Evolutionary conservation across 2,113 vertebrate species (phyloP).

Genomic region (Climacteris rufus): DNA sequence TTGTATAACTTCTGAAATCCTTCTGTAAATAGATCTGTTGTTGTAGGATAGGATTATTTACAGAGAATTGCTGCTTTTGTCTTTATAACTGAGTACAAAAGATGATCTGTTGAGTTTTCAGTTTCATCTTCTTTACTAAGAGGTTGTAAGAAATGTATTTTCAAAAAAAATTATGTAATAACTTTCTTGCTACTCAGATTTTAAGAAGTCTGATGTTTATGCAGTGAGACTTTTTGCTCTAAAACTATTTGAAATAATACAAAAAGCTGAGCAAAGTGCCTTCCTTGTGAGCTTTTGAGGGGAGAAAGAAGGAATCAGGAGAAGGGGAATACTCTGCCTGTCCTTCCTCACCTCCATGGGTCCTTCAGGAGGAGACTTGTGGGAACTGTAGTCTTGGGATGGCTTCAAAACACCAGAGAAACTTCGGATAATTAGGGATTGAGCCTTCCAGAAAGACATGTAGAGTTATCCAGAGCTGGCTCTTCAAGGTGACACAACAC

Average conservation of each 20-base stretch:
- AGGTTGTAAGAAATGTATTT: not conserved
- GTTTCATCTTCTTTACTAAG: not conserved
- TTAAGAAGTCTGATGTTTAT: not conserved
- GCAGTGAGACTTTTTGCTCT: not conserved
- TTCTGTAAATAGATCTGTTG: conserved; percentile 36
- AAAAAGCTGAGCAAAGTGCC: not conserved
- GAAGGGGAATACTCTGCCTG: not conserved
- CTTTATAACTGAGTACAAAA: not conserved
- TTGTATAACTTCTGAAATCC: conserved; percentile 44
- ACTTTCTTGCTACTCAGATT: not conserved
- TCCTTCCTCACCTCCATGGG: not conserved
- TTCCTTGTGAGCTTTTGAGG: not conserved
- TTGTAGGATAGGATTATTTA: conserved; percentile 50
- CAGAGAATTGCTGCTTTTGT: conserved; percentile 33
- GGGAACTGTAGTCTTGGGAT: not conserved
- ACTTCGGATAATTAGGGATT: not conserved
- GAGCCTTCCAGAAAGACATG: not conserved
- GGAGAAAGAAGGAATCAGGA: not conserved
- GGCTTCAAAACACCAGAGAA: not conserved
- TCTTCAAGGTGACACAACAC: not conserved
- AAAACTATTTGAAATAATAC: not conserved
- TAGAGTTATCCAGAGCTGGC: not conserved
- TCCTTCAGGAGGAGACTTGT: not conserved
- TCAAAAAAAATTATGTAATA: not conserved
- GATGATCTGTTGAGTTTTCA: conserved; percentile 28